phyloP scores from a whole-genome alignment of 2,797 vertebrate species.

The Ctenopoma kingsleyae region DNA sequence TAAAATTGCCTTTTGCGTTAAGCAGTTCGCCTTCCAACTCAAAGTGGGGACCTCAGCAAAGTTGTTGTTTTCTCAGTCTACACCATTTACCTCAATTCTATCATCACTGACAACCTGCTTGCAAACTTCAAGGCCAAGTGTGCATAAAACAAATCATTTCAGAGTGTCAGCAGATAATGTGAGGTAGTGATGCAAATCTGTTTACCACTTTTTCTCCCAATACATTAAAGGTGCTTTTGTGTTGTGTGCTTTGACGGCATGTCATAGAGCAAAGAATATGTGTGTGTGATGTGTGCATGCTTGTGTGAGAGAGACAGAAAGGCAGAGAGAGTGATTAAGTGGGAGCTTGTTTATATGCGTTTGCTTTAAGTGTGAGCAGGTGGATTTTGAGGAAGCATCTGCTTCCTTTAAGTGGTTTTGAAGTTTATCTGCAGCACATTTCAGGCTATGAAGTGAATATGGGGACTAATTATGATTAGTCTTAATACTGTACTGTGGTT shows the following conservation, averaged over 20 bases:
- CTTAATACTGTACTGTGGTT: slow-evolving; percentile 28
- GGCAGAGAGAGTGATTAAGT: slow-evolving; percentile 66
- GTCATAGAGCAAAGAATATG: slow-evolving; percentile 73
- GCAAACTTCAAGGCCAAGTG: slow-evolving; percentile 85
- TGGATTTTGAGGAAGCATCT: slow-evolving; percentile 60
- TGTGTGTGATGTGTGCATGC: slow-evolving; percentile 57
- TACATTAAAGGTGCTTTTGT: slow-evolving; percentile 86
- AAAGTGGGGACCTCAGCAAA: slow-evolving; percentile 90
- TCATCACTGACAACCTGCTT: slow-evolving; percentile 87
- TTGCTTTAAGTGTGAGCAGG: slow-evolving; percentile 63
- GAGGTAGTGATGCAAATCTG: slow-evolving; percentile 87
- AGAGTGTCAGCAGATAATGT: slow-evolving; percentile 87
- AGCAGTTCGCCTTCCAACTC: slow-evolving; percentile 80
- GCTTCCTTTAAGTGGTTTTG: slow-evolving; percentile 54
- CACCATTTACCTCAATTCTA: slow-evolving; percentile 89
- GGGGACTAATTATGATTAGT: slow-evolving; percentile 43
- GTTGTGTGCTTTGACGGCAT: slow-evolving; percentile 75
- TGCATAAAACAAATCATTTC: slow-evolving; percentile 89
- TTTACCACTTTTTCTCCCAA: slow-evolving; percentile 80
- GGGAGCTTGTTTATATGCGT: slow-evolving; percentile 63
- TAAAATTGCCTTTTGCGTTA: slow-evolving; percentile 86
- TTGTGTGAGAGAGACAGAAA: slow-evolving; percentile 51
- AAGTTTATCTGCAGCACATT: slow-evolving; percentile 55
- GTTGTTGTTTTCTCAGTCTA: slow-evolving; percentile 85
- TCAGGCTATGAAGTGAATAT: slow-evolving; percentile 44